Evolutionary conservation across 2,113 vertebrate genomes (phyloP).

Genomic region (Chaetops frenatus): DNA sequence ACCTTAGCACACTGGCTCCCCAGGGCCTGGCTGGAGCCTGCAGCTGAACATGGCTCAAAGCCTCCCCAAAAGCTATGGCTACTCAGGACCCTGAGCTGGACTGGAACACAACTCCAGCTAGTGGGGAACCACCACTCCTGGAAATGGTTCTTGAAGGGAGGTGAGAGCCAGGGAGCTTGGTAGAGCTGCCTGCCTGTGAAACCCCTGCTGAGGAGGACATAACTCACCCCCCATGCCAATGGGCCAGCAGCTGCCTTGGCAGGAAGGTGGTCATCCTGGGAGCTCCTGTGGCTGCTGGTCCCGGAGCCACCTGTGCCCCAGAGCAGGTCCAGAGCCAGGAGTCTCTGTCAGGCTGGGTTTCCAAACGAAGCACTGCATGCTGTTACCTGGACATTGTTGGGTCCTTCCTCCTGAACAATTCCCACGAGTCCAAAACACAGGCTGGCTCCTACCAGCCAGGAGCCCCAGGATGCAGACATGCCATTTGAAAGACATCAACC

Average conservation of each 20-base stretch:
- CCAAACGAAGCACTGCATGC: background rate
- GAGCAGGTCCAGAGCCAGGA: background rate
- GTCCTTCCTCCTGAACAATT: background rate
- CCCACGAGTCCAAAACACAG: rapidly evolving
- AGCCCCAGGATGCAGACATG: rapidly evolving
- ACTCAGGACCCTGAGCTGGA: background rate
- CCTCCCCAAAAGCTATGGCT: rapidly evolving
- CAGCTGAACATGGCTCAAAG: background rate
- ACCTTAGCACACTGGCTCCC: background rate
- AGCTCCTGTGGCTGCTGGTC: background rate
- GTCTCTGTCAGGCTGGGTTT: background rate
- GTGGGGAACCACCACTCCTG: background rate
- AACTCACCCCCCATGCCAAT: background rate
- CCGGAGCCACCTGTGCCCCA: background rate
- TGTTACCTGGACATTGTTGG: rapidly evolving
- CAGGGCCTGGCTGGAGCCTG: background rate
- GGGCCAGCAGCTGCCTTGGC: background rate
- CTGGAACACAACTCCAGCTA: background rate
- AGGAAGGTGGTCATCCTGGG: background rate
- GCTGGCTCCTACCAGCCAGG: background rate
- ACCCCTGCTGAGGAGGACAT: background rate
- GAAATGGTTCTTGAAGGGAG: background rate
- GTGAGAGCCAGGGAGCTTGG: background rate
- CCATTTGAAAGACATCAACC: background rate
- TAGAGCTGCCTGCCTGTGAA: background rate